Base-by-base conservation (phyloP, 2,797 vertebrate genomes). In the Scomberomorus guttatus region DNA sequence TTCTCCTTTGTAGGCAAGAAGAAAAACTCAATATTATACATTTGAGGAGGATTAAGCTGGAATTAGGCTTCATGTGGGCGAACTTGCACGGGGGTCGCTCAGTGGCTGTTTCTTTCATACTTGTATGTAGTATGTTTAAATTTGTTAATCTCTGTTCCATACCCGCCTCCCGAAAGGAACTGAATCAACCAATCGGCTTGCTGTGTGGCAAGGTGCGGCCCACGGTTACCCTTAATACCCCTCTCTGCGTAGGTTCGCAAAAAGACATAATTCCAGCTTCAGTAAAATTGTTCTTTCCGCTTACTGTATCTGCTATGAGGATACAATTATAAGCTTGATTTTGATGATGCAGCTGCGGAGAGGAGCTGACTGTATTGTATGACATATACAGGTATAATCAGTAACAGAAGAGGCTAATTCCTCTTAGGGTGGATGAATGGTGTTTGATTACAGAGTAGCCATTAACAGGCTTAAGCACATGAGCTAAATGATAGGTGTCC, bases 361-460 rank as follows among this genome's bases (percentile, higher is more conserved):
- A 66, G 57, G 46, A 14, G 56, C 20, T 44, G 32, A 69, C 48
- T 34, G 12, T 29, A 44, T 72, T 56, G n/a, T 59, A 27, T 27
- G n/a, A 68, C 55, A 81, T 52, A 66, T 39, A 4, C 2, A 64
- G 20, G 54, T 74, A 51, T 72, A 75, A 72, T 77, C 25, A 51
- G 57, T 8, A 29, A 52, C 25, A 75, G 58, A 72, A 68, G 9
- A 56, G 37, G 50, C 14, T 73, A 48, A 69, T 52, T 79, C 59
- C 14, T 56, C 52, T 72, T 55, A 13, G 22, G 12, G n/a, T 24
- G 51, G 72, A 71, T 72, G 69, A 75, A 85, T 71, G 48, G 57
- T 27, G 29, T 74, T 67, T 83, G 29, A 89, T 82, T 77, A 84
- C 32, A 66, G 42, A 64, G 56, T 24, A 68, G 69, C 29, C 54